Conservation (phyloP, 2,113 vertebrate species). For the Peromyscus polionotus region DNA sequence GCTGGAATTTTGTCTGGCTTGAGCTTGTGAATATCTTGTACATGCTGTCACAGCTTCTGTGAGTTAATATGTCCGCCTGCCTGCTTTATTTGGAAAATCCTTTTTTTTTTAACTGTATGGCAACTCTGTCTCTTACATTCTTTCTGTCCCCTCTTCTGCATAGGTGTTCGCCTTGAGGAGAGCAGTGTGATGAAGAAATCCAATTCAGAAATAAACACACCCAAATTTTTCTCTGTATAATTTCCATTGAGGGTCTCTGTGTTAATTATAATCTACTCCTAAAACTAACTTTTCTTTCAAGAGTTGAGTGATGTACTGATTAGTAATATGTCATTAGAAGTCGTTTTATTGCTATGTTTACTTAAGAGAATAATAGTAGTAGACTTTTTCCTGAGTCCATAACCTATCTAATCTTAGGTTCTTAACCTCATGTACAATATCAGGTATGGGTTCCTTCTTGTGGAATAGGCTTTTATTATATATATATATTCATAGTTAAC, state of each 20-base stretch:
- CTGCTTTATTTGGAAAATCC: background rate
- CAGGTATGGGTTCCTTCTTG: background rate
- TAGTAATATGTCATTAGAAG: too few relatives aligned
- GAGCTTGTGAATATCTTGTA: background rate
- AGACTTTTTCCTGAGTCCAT: too few relatives aligned
- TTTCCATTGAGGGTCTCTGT: too few relatives aligned
- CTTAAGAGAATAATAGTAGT: too few relatives aligned
- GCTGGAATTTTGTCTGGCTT: background rate
- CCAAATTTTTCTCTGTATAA: too few relatives aligned
- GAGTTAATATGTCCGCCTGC: background rate
- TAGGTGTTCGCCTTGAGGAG: background rate
- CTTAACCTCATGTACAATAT: background rate
- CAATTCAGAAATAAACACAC: background rate
- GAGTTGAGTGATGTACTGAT: too few relatives aligned
- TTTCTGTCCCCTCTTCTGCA: background rate
- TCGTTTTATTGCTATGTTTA: too few relatives aligned
- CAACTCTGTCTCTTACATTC: background rate
- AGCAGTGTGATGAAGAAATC: background rate
- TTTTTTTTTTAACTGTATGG: background rate
- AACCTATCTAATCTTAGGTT: background rate
- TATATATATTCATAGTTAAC: background rate
- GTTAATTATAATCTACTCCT: too few relatives aligned
- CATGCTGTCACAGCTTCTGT: background rate
- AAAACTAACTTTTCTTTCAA: too few relatives aligned
- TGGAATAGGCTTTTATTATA: background rate